Evolutionary conservation across 2,113 vertebrate species (phyloP), one percentile per base, ranked within the genome.

Genomic region (Albula glossodonta): DNA sequence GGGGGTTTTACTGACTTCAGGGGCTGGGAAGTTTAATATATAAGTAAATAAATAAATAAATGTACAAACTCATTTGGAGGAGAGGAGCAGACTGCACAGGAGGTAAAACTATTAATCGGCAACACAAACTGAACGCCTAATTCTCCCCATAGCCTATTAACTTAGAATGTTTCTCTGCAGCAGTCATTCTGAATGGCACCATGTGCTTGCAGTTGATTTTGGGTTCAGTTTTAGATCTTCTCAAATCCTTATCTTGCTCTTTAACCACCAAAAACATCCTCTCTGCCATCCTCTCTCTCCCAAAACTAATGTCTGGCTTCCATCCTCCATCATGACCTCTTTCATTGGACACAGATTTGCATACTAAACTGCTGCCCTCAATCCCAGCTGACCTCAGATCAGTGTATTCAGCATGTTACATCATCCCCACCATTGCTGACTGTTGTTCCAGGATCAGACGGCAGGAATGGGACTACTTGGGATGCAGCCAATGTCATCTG

Each of bases 71-170:
- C 85, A 81, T 91, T 92, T 92, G 92, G 89, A 90, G 92, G 89
- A 90, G 86, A 78, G 83, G 60, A 82, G 86, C 83, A 82, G 87
- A 89, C 87, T 57, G 82, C 82, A 85, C 86, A 77, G 80, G 53
- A 77, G 63, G 83, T 83, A 83, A 6, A 15, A 87, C 91, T 89
- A 92, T 94, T 94, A 92, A 92, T 95, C 93, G 93, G 86, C 77
- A 81, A 86, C 90, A 93, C 89, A 91, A 92, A 93, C 92, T 83
- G 90, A 92, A 91, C 84, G 84, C 89, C 83, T 83, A 83, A 90
- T 85, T 85, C 87, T 84, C 87, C 57, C 81, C 31, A 51, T 78
- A 83, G 80, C 66, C 31, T 25, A 66, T 84, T n/a, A 22, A 84
- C 86, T 81, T 82, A 84, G 41, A n/a, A 80, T 70, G 48, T 56